These are phyloP conservation scores for Drosophila kanapiae DNA, from an alignment of 1,140 invertebrate species.

Conservation along the genomic window DNA sequence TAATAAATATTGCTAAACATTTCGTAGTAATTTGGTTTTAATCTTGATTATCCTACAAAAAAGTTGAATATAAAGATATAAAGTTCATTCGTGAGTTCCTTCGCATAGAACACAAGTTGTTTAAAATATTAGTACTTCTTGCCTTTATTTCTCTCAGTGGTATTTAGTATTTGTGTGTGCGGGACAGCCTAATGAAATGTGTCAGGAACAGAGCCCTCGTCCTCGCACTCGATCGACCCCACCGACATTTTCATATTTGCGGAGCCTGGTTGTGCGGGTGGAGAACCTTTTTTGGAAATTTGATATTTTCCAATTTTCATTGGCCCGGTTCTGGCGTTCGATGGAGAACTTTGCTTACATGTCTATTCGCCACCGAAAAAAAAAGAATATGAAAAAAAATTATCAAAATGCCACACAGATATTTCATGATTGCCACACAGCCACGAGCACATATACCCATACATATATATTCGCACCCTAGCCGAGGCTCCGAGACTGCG, in stretches of 20 bases:
- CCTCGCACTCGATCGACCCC: slow-evolving; percentile 59
- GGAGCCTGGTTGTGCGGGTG: slow-evolving; percentile 3
- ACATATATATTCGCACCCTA: slow-evolving; percentile 57
- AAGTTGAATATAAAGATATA: too few species aligned
- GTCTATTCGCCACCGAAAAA: slow-evolving; percentile 34
- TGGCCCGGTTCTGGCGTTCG: slow-evolving; percentile 64
- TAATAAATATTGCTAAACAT: too few species aligned
- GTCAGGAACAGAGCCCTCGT: slow-evolving; percentile 65
- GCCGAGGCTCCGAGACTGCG: slow-evolving; percentile 18
- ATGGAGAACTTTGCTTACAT: slow-evolving; percentile 63
- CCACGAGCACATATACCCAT: slow-evolving; percentile 12
- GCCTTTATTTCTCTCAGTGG: not conserved
- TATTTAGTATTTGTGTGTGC: slow-evolving; percentile 28
- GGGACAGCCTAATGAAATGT: slow-evolving; percentile 76
- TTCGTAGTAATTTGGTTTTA: too few species aligned
- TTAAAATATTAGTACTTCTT: not conserved
- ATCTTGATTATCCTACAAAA: too few species aligned
- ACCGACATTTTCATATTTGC: slow-evolving; percentile 50
- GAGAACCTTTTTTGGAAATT: slow-evolving; percentile 61
- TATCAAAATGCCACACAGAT: slow-evolving; percentile 61
- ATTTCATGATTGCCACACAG: slow-evolving; percentile 36
- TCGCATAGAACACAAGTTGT: too few species aligned
- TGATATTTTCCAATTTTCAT: slow-evolving; percentile 83
- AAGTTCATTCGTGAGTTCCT: too few species aligned
- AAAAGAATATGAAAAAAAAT: slow-evolving; percentile 43